phyloP scores from a whole-genome alignment of 2,797 vertebrate genomes.

The Xiphophorus birchmanni region DNA sequence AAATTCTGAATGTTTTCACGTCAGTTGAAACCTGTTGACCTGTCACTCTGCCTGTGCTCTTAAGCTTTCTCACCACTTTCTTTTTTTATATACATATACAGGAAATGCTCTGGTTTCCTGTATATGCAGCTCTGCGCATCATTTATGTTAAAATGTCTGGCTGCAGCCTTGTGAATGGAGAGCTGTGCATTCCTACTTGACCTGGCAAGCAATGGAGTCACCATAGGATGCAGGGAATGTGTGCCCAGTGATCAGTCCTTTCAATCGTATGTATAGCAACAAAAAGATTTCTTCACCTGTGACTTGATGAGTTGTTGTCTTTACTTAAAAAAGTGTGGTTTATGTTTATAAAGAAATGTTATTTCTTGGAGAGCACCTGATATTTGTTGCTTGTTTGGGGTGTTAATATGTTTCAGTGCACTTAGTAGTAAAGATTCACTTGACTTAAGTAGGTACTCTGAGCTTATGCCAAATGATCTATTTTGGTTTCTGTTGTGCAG shows the following conservation, averaged over 20 bases:
- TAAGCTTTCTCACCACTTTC: conserved; percentile 30
- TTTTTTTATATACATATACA: conserved; percentile 44
- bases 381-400: background rate
- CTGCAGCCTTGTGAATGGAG: conserved; percentile 51
- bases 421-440: background rate
- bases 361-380: background rate
- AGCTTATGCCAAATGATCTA: background rate
- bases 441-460: background rate
- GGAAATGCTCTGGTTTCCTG: conserved; percentile 78
- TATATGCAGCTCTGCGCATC: conserved; percentile 42
- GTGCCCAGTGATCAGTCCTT: conserved; percentile 37
- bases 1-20: background rate
- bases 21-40: conserved; percentile 11
- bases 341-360: conserved; percentile 6
- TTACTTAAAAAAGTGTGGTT: background rate
- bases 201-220: conserved; percentile 31
- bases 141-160: conserved; percentile 29
- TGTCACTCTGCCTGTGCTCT: background rate
- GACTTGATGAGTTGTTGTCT: conserved; percentile 7
- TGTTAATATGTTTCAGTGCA: background rate
- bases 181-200: conserved; percentile 19
- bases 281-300: background rate
- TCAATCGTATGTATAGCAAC: conserved; percentile 49
- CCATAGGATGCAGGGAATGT: conserved; percentile 30
- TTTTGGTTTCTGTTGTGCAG: conserved; percentile 8